phyloP scores from a whole-genome alignment of 1,140 invertebrate species.

The Aphis gossypii region DNA sequence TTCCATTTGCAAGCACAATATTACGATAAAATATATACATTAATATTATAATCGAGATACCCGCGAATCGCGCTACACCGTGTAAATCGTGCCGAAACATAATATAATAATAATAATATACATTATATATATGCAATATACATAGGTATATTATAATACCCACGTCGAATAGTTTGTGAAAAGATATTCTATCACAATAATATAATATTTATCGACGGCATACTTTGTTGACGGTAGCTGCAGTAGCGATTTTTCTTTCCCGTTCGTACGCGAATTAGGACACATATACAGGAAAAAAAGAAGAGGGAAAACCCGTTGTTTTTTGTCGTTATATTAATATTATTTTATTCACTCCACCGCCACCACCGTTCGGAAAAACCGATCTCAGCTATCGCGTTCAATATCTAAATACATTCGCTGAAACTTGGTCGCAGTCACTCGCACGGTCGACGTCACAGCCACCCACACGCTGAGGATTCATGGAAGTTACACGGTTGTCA shows the following conservation, averaged over 20 bases:
- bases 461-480: neutral
- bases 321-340: neutral
- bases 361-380: neutral
- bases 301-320: neutral
- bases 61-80: neutral
- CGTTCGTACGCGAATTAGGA: neutral
- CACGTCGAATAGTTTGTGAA: neutral
- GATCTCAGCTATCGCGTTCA: constrained; percentile 5
- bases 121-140: too few species aligned
- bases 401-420: neutral
- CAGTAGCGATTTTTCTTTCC: neutral
- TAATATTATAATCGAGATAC: neutral
- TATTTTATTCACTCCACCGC: neutral
- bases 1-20: neutral
- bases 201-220: neutral
- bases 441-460: too few species aligned
- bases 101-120: neutral
- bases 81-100: constrained; percentile 10
- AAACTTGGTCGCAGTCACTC: neutral
- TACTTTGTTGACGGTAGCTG: neutral
- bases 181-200: neutral
- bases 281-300: neutral
- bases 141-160: neutral
- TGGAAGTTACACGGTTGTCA: neutral
- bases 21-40: neutral